Evolutionary conservation across 2,888 invertebrate species (phyloP).

Genomic region (Capitulum mitella): DNA sequence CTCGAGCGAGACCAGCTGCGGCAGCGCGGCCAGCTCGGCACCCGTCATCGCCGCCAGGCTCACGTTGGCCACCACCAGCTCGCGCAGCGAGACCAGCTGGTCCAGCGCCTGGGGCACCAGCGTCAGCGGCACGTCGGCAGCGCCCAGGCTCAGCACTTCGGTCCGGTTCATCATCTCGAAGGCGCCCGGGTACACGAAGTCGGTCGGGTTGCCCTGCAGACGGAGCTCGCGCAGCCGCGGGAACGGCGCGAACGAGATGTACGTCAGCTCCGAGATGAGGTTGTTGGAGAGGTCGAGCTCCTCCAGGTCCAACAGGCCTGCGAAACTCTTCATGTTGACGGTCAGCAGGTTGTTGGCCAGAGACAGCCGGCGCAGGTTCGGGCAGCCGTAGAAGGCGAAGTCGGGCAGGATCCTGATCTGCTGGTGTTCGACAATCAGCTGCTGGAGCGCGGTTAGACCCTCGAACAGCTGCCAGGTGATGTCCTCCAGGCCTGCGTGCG

Average conservation of each 20-base stretch:
- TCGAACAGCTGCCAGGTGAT: background rate
- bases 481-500: slow-evolving; percentile 6
- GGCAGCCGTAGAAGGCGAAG: slow-evolving; percentile 10
- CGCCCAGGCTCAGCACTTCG: slow-evolving; percentile 8
- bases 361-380: background rate
- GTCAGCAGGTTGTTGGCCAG: background rate
- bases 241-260: background rate
- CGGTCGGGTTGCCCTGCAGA: background rate
- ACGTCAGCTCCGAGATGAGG: background rate
- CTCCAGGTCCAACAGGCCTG: background rate
- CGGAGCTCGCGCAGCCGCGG: background rate
- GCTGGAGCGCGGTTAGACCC: background rate
- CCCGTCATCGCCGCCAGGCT: slow-evolving; percentile 61
- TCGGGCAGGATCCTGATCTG: background rate
- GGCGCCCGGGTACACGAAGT: background rate
- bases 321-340: background rate
- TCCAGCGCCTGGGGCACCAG: background rate
- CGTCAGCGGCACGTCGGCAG: background rate
- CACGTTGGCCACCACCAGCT: slow-evolving; percentile 66
- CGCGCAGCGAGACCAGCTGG: background rate
- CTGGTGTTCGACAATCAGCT: background rate
- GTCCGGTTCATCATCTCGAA: slow-evolving; percentile 1
- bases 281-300: slow-evolving; percentile 7
- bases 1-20: slow-evolving; percentile 63
- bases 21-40: slow-evolving; percentile 51